A percentile compares a stretch with the other conserved stretches of the same genome.
These are phyloP conservation scores for Uloborus diversus DNA, from an alignment of 1,140 invertebrate species.

Conservation along the genomic window DNA sequence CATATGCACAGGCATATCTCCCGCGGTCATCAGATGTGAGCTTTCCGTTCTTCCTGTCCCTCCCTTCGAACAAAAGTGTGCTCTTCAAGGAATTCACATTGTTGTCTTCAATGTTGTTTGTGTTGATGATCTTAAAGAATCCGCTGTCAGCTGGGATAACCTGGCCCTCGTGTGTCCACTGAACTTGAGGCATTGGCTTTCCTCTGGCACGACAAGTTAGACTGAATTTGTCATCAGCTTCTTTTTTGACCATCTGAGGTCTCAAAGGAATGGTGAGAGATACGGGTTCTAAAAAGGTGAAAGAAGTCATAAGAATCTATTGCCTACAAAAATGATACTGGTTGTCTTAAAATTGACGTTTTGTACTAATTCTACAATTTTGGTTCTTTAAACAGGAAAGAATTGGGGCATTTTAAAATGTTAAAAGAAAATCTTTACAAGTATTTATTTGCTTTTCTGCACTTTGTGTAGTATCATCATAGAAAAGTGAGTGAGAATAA, in stretches of 20 bases:
- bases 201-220: conserved; percentile 85
- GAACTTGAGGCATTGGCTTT: conserved; percentile 84
- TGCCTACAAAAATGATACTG: neutral
- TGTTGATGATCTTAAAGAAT: conserved; percentile 78
- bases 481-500: too few relatives aligned
- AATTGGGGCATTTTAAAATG: too few relatives aligned
- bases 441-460: too few relatives aligned
- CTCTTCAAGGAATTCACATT: conserved; percentile 85
- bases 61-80: conserved; percentile 79
- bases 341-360: too few relatives aligned
- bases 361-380: too few relatives aligned
- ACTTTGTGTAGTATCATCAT: too few relatives aligned
- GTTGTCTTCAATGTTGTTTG: conserved; percentile 73
- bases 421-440: too few relatives aligned
- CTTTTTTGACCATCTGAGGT: conserved; percentile 70
- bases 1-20: conserved; percentile 85
- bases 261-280: conserved; percentile 82
- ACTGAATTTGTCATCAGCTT: conserved; percentile 82
- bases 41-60: conserved; percentile 68
- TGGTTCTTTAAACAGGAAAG: too few relatives aligned
- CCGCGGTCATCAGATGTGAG: conserved; percentile 77
- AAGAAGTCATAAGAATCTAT: neutral
- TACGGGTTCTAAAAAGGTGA: conserved; percentile 72
- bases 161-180: conserved; percentile 85
- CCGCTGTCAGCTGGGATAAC: conserved; percentile 74